phyloP scores from a whole-genome alignment of 1,140 invertebrate species.

The Drosophila gunungcola region DNA sequence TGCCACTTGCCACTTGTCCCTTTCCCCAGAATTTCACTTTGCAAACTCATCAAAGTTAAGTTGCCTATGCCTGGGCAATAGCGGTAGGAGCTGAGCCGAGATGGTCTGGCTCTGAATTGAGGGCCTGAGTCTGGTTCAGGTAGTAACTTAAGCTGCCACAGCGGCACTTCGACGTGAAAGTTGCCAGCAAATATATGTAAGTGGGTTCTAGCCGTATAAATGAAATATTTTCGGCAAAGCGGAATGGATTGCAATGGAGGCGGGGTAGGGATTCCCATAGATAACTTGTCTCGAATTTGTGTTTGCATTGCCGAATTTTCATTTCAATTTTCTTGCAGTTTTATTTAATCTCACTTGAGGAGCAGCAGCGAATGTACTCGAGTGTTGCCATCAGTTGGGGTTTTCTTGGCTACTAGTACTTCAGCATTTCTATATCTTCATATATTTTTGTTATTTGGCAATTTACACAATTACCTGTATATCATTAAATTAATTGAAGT shows the following conservation, averaged over 20 bases:
- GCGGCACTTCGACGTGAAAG: constrained; percentile 42
- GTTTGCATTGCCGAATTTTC: constrained; percentile 78
- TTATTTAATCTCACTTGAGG: constrained; percentile 83
- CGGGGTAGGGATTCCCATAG: constrained; percentile 24
- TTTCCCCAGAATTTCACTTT: constrained; percentile 46
- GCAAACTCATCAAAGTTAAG: constrained; percentile 82
- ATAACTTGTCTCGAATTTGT: constrained; percentile 77
- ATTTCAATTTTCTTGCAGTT: constrained; percentile 80
- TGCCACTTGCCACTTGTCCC: no score
- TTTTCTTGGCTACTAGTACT: constrained; percentile 1
- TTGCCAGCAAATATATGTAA: constrained; percentile 37
- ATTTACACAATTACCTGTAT: constrained; percentile 16
- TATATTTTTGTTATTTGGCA: constrained; percentile 13
- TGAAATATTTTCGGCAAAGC: constrained; percentile 63
- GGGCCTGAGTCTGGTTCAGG: background rate
- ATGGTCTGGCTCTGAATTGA: background rate
- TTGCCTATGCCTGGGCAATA: constrained; percentile 51
- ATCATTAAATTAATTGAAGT: constrained; percentile 9
- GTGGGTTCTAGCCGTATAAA: constrained; percentile 48
- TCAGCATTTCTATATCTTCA: constrained; percentile 12
- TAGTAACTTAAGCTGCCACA: constrained; percentile 44
- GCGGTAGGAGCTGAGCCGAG: background rate
- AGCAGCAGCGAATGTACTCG: constrained; percentile 64
- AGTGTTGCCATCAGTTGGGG: constrained; percentile 50
- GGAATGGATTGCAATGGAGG: constrained; percentile 1